Conservation (phyloP, 2,888 invertebrate genomes). For the Polymixis flavicincta region DNA sequence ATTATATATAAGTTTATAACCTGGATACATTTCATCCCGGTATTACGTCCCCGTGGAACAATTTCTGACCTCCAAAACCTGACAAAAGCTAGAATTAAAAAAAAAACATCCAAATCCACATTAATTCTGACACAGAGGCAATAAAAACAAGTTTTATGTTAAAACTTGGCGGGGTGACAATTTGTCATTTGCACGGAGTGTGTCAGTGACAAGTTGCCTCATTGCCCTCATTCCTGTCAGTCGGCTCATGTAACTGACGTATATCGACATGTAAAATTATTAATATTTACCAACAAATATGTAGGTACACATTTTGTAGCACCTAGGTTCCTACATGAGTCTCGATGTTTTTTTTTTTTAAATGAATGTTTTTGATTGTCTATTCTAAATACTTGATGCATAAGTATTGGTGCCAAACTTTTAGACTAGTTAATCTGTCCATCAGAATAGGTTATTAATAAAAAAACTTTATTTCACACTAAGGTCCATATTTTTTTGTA, state of each 20-base stretch:
- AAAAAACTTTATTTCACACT: too few relatives aligned
- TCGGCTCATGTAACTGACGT: not conserved
- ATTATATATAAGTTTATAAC: too few relatives aligned
- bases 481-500: too few relatives aligned
- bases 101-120: not conserved
- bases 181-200: conserved; percentile 37
- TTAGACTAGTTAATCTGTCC: too few relatives aligned
- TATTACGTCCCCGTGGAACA: too few relatives aligned
- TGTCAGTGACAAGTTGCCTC: conserved; percentile 44
- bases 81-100: too few relatives aligned
- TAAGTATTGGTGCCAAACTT: too few relatives aligned
- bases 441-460: too few relatives aligned
- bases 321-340: not conserved
- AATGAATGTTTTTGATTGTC: not conserved
- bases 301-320: not conserved
- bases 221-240: conserved; percentile 37
- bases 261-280: not conserved
- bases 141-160: conserved; percentile 35
- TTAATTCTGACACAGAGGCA: not conserved
- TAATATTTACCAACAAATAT: not conserved
- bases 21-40: too few relatives aligned
- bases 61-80: too few relatives aligned
- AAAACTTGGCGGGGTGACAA: conserved; percentile 15
- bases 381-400: too few relatives aligned
- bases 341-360: not conserved